Conservation (phyloP, 2,888 invertebrate species). For the Drosophila subquinaria region DNA sequence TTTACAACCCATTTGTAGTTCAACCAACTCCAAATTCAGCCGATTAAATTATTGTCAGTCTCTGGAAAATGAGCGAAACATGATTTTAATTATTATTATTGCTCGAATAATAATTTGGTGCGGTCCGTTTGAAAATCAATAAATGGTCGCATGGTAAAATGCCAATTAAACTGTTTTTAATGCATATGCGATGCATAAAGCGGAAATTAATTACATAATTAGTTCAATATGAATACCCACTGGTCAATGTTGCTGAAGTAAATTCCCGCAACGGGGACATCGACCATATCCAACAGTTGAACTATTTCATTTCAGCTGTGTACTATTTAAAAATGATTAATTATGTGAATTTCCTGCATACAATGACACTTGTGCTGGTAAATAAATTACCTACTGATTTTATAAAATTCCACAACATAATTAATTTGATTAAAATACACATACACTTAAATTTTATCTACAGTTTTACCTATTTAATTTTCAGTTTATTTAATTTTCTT, state of each 20-base stretch:
- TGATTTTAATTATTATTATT: conserved; percentile 62
- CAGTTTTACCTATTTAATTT: neutral
- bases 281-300: neutral
- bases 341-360: neutral
- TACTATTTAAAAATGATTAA: conserved; percentile 19
- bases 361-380: conserved; percentile 7
- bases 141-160: conserved; percentile 49
- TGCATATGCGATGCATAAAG: conserved; percentile 41
- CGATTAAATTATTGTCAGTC: conserved; percentile 52
- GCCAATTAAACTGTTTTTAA: conserved; percentile 61
- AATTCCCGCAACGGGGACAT: neutral
- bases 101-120: conserved; percentile 1
- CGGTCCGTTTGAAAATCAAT: conserved; percentile 60
- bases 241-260: neutral
- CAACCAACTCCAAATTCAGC: neutral
- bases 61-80: conserved; percentile 41
- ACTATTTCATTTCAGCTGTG: conserved; percentile 2
- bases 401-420: conserved; percentile 3
- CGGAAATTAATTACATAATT: conserved; percentile 58
- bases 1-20: neutral
- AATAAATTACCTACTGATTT: neutral
- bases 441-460: neutral
- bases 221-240: conserved; percentile 17
- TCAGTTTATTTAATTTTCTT: neutral
- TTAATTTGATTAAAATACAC: neutral